Evolutionary conservation across 2,797 vertebrate genomes (phyloP).

Genomic region (Saxicola maurus): DNA sequence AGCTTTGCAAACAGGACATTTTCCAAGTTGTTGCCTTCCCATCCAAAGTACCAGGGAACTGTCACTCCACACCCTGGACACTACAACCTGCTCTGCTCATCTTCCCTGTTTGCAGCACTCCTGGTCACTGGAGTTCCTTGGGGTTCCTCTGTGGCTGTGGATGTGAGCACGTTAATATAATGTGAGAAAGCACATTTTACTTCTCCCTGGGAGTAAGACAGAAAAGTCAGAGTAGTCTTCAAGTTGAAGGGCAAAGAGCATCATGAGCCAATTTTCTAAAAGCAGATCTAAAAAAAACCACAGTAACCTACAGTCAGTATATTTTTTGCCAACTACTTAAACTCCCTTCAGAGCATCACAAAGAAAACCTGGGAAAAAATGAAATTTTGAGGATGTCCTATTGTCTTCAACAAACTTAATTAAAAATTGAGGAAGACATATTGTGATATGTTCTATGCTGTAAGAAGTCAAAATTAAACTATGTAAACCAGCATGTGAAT

Average conservation of each 20-base stretch:
- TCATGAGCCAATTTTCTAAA: not conserved
- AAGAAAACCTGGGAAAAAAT: not conserved
- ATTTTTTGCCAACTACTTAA: not conserved
- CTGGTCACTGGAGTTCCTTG: not conserved
- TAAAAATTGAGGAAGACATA: not conserved
- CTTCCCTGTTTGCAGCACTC: not conserved
- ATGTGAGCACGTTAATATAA: fast-evolving
- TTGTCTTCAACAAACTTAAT: not conserved
- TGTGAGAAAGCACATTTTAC: not conserved
- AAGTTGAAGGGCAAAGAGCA: not conserved
- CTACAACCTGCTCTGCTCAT: fast-evolving
- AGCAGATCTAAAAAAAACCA: not conserved
- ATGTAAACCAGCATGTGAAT: not conserved
- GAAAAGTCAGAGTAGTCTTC: not conserved
- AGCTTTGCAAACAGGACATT: not conserved
- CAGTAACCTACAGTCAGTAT: not conserved
- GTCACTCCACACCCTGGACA: not conserved
- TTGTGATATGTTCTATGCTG: not conserved
- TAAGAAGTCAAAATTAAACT: not conserved
- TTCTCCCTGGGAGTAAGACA: not conserved
- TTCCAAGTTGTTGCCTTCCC: not conserved
- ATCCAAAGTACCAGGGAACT: not conserved
- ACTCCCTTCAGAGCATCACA: not conserved
- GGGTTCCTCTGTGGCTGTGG: not conserved
- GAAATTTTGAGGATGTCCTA: fast-evolving